Evolutionary conservation across 2,113 vertebrate genomes (phyloP), one percentile per base, ranked within the genome.

Genomic region (Eptatretus burgeri): DNA sequence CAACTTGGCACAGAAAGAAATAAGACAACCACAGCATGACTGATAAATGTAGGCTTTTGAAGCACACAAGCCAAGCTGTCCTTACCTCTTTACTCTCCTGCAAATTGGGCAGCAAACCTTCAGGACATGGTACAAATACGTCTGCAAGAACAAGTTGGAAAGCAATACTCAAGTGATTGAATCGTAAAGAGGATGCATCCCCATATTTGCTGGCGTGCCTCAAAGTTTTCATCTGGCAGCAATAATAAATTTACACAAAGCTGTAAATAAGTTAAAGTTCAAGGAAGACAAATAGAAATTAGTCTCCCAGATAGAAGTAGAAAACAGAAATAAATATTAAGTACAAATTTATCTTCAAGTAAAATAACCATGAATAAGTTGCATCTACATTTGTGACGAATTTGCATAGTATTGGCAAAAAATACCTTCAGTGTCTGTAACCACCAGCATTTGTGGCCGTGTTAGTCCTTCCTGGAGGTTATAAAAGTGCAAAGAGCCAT

Each of bases 401-500:
- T 41, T 41, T 41, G 27, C 27, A 41, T 41, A 41, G 27, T 41
- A 7, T 41, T 41, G 27, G 27, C 27, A 41, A 41, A n/a, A 41
- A 72, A 74, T 77, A 93, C 89, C 88, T 77, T 96, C 89, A 62
- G 89, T 86, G 77, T 94, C 89, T 49, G 89, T 93, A 68, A 94
- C 81, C 11, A 96, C 82, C 64, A 96, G 81, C 89, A 96, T 94
- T 76, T 96, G 89, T 41, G 89, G 89, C 72, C 93, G 89, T 51
- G 88, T 86, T 51, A 93, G 81, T 64, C 88, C 88, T 75, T 96
- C 89, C 73, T 96, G 89, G 64, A 96, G 82, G 72, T 85, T 87
- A 75, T 96, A 94, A 77, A 94, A 96, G 72, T 96, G 89, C 75
- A 96, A 81, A 72, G 84, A 89, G 76, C 86, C 93, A 76, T 96